Conservation (phyloP, 1,140 invertebrate species). For the Rhopalosiphum maidis region DNA sequence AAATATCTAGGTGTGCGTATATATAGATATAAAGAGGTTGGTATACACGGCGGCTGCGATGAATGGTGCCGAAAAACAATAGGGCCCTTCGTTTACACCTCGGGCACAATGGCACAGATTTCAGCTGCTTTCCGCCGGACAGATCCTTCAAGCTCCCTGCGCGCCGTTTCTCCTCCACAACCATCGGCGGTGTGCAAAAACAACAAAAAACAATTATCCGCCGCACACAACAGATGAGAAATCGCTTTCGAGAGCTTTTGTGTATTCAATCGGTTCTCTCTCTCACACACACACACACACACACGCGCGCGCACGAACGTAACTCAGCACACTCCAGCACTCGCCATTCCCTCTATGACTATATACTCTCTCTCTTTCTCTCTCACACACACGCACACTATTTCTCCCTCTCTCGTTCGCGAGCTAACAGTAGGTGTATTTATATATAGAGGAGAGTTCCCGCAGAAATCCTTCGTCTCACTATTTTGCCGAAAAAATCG, state of each 20-base stretch:
- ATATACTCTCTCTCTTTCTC: too few relatives aligned
- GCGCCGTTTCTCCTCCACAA: not conserved
- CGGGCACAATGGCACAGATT: constrained; percentile 42
- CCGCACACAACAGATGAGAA: constrained; percentile 19
- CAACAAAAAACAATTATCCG: constrained; percentile 50
- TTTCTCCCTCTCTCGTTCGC: not conserved
- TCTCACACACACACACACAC: too few relatives aligned
- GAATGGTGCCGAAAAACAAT: constrained; percentile 51
- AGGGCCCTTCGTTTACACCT: constrained; percentile 56
- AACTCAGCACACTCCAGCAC: too few relatives aligned
- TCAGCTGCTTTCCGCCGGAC: constrained; percentile 48
- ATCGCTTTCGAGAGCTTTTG: constrained; percentile 39
- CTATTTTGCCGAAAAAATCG: not conserved
- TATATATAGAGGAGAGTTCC: not conserved
- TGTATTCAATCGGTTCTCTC: not conserved
- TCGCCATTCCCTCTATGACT: not conserved
- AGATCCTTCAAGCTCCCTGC: constrained; percentile 27
- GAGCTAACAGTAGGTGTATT: not conserved
- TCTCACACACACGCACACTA: not conserved
- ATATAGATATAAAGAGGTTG: not conserved
- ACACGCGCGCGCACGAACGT: too few relatives aligned
- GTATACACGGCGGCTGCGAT: not conserved
- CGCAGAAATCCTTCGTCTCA: not conserved
- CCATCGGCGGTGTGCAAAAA: constrained; percentile 26
- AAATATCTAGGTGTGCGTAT: not conserved